These are phyloP conservation scores for Halictus ligatus DNA, from an alignment of 2,888 invertebrate species.

Conservation along the genomic window DNA sequence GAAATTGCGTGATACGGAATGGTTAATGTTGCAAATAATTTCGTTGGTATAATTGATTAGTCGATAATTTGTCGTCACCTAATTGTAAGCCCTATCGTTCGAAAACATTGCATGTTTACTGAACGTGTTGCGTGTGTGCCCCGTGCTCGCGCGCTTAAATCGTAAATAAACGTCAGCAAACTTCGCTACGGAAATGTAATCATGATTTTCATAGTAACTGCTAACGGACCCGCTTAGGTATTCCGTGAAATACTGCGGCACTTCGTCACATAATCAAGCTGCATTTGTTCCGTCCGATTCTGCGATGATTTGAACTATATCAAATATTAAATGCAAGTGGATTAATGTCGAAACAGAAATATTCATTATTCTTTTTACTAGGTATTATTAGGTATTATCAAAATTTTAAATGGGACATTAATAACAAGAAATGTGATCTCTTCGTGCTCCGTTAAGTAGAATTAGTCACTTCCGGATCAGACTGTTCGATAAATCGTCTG, in stretches of 20 bases:
- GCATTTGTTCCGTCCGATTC: too few relatives aligned
- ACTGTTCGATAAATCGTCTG: neutral
- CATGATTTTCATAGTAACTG: neutral
- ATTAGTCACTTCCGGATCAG: neutral
- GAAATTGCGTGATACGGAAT: constrained; percentile 31
- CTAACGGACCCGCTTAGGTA: neutral
- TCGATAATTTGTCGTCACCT: constrained; percentile 52
- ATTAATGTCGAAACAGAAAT: neutral
- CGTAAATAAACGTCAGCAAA: constrained; percentile 34
- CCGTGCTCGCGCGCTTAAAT: constrained; percentile 16
- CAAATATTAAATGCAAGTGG: neutral
- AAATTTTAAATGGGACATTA: neutral
- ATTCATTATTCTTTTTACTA: neutral
- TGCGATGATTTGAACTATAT: neutral
- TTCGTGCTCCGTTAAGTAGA: neutral
- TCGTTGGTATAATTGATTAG: constrained; percentile 44
- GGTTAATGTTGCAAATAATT: constrained; percentile 46
- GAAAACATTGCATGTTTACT: constrained; percentile 45
- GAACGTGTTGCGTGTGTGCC: constrained; percentile 42
- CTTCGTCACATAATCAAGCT: neutral
- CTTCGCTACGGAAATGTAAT: neutral
- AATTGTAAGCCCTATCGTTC: constrained; percentile 47
- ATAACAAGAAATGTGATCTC: neutral
- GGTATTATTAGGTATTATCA: neutral
- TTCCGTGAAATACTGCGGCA: neutral